Percentiles rank a stretch among this genome's conserved stretches.
phyloP scores from a whole-genome alignment of 2,113 vertebrate genomes.

The Indicator maculatus region DNA sequence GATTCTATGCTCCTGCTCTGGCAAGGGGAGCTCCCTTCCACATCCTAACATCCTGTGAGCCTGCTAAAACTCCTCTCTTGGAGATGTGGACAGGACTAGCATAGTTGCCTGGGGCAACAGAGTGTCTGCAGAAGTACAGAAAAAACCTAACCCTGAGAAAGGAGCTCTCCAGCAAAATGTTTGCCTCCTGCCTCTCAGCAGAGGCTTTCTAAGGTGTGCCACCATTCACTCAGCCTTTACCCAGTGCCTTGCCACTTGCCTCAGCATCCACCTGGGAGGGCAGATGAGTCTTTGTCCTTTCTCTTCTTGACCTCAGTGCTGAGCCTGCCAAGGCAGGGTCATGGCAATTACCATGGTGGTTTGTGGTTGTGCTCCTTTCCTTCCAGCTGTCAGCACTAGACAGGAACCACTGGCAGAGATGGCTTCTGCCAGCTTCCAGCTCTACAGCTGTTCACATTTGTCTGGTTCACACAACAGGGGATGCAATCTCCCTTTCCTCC shows the following conservation, averaged over 20 bases:
- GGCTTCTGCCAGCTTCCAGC: constrained; percentile 24
- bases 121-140: not conserved
- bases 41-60: too few species aligned
- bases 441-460: constrained; percentile 43
- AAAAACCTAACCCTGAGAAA: not conserved
- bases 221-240: not conserved
- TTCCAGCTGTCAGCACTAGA: constrained; percentile 58
- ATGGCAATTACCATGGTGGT: constrained; percentile 44
- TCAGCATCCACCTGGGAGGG: not conserved
- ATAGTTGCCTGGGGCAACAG: not conserved
- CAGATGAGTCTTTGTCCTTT: not conserved
- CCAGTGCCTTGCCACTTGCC: not conserved
- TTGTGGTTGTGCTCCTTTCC: constrained; percentile 30
- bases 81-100: not conserved
- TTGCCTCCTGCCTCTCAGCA: not conserved
- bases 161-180: not conserved
- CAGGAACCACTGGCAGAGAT: constrained; percentile 3
- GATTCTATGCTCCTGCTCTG: too few species aligned
- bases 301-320: not conserved
- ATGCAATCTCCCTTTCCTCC: not conserved
- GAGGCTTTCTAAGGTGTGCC: not conserved
- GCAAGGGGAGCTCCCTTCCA: too few species aligned
- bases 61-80: not conserved
- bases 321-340: not conserved
- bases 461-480: constrained; percentile 19